Conservation (phyloP, 2,797 vertebrate species). For the Epinephelus awoara region DNA sequence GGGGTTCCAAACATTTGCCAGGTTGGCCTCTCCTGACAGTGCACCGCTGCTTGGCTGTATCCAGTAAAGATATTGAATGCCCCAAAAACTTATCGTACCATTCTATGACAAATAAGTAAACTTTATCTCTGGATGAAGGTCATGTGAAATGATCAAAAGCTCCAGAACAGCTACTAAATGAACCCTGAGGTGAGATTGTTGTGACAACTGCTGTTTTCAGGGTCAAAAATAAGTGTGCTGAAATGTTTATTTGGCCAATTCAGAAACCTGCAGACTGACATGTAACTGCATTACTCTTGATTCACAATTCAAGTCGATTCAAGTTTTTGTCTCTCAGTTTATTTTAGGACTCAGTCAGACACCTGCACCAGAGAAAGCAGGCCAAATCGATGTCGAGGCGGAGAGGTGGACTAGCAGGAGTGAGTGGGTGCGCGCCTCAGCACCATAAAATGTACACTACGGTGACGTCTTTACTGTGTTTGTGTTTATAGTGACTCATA, state of each 20-base stretch:
- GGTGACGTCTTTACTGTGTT: constrained; percentile 65
- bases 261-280: not conserved
- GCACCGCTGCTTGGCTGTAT: no score
- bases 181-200: not conserved
- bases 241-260: not conserved
- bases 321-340: constrained; percentile 20
- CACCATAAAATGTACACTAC: constrained; percentile 49
- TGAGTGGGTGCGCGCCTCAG: constrained; percentile 19
- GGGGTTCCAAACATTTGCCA: no score
- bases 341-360: constrained; percentile 41
- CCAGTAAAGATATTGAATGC: no score
- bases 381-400: constrained; percentile 27
- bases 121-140: not conserved
- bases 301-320: not conserved
- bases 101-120: not conserved
- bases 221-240: not conserved
- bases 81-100: no score
- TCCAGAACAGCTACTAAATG: not conserved
- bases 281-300: not conserved
- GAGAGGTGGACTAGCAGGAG: constrained; percentile 35
- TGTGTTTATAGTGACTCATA: constrained; percentile 71
- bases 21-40: no score
- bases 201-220: not conserved
- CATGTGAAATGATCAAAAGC: not conserved
- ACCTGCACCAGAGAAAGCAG: constrained; percentile 35